Evolutionary conservation across 2,797 vertebrate species (phyloP).

Genomic region (Pipistrellus pipistrellus): DNA sequence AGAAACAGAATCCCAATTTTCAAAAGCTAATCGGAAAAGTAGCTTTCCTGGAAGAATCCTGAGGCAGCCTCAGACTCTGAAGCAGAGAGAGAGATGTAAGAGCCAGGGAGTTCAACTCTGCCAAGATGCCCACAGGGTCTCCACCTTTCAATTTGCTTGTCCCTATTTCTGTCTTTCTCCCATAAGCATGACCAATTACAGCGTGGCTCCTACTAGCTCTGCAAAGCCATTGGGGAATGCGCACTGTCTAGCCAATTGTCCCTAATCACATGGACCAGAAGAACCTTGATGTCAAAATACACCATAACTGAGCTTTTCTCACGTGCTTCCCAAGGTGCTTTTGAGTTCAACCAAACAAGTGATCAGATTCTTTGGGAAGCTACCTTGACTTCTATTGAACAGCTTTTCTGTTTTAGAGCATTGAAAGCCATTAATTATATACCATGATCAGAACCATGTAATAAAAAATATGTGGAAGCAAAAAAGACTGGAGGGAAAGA

Average conservation of each 20-base stretch:
- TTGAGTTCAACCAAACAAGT: not conserved
- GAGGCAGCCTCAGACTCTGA: not conserved
- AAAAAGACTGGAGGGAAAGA: not conserved
- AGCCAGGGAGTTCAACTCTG: not conserved
- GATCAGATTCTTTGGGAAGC: not conserved
- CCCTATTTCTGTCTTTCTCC: not conserved
- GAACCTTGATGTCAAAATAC: not conserved
- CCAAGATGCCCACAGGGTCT: rapidly evolving
- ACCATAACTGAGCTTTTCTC: not conserved
- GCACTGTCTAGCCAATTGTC: not conserved
- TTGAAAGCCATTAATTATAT: not conserved
- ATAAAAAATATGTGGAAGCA: not conserved
- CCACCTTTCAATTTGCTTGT: too few species aligned
- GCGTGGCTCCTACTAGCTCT: not conserved
- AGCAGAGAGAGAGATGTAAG: not conserved
- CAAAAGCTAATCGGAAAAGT: not conserved
- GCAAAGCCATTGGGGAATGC: not conserved
- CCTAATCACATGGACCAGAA: not conserved
- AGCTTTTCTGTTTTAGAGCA: not conserved
- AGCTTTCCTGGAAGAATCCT: not conserved
- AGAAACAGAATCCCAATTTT: not conserved
- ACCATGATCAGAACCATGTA: not conserved
- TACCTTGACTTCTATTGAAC: not conserved
- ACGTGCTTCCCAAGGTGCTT: not conserved
- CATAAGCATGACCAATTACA: not conserved